Percentiles rank a stretch among this genome's conserved stretches.
phyloP scores from a whole-genome alignment of 2,113 vertebrate species.

The Caracal caracal region DNA sequence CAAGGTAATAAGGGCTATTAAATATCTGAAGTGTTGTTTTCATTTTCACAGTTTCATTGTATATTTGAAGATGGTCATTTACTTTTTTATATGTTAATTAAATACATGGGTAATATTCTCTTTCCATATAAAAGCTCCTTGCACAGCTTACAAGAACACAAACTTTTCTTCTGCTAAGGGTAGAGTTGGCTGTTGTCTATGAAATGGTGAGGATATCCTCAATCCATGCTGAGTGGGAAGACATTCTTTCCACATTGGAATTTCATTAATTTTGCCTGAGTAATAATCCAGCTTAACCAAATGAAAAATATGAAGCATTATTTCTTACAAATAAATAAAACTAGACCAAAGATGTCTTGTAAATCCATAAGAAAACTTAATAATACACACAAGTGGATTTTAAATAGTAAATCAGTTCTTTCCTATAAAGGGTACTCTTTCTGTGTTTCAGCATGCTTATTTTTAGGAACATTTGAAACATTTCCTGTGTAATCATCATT shows the following conservation, averaged over 20 bases:
- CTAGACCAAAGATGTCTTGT: not conserved
- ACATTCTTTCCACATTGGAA: slow-evolving; percentile 48
- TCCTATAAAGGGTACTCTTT: not conserved
- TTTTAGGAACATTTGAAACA: slow-evolving; percentile 46
- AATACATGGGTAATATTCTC: not conserved
- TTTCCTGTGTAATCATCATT: slow-evolving; percentile 47
- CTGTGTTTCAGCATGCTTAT: not conserved
- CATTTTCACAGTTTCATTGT: slow-evolving; percentile 28
- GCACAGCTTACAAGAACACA: not conserved
- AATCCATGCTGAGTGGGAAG: slow-evolving; percentile 12
- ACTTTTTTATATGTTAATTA: slow-evolving; percentile 44
- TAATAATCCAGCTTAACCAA: slow-evolving; percentile 30
- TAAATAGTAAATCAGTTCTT: slow-evolving; percentile 55
- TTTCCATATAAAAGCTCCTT: not conserved
- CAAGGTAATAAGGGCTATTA: slow-evolving; percentile 20
- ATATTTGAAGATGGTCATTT: slow-evolving; percentile 14
- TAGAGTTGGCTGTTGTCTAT: not conserved
- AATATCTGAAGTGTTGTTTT: slow-evolving; percentile 52
- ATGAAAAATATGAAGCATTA: slow-evolving; percentile 29
- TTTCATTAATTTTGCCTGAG: slow-evolving; percentile 31
- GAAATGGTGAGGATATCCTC: slow-evolving; percentile 30
- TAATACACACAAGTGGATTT: slow-evolving; percentile 36
- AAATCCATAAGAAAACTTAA: slow-evolving; percentile 20
- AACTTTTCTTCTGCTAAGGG: not conserved
- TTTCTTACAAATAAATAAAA: slow-evolving; percentile 53